These are phyloP conservation scores for Eleginops maclovinus DNA, from an alignment of 2,113 vertebrate genomes.

Conservation along the genomic window DNA sequence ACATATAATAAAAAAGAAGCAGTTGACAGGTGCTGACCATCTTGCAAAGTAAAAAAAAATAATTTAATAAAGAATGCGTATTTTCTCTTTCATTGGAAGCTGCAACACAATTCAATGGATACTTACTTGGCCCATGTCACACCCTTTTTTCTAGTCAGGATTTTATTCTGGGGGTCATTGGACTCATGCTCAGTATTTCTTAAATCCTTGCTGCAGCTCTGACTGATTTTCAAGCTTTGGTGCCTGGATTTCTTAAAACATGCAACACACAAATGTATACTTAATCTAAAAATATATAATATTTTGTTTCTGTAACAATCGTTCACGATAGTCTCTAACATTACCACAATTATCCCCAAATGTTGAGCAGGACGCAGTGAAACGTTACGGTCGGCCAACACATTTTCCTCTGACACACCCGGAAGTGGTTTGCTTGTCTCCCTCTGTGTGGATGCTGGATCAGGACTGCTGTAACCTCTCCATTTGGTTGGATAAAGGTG, in stretches of 20 bases:
- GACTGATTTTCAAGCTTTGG: background rate
- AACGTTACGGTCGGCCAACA: conserved; percentile 73
- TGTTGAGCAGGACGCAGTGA: conserved; percentile 15
- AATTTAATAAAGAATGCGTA: no score
- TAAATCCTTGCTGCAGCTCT: background rate
- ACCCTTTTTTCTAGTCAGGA: no score
- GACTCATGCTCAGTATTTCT: background rate
- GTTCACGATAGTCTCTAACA: background rate
- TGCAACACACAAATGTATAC: background rate
- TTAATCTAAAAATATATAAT: no score
- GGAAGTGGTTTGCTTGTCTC: conserved; percentile 68
- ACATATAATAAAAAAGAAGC: background rate
- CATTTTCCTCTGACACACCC: conserved; percentile 60
- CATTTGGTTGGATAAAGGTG: conserved; percentile 57
- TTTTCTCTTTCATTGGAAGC: no score
- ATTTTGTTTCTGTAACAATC: background rate
- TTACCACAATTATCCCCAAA: background rate
- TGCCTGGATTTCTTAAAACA: background rate
- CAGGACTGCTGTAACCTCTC: background rate
- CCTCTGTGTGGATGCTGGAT: conserved; percentile 19
- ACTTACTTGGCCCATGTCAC: no score
- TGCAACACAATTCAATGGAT: no score
- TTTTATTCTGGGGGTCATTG: no score
- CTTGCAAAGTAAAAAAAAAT: no score
- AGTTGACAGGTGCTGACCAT: no score